A percentile compares a stretch with the other conserved stretches of the same genome.
Evolutionary conservation across 2,113 vertebrate genomes (phyloP).

Genomic region (Acanthisitta chloris): DNA sequence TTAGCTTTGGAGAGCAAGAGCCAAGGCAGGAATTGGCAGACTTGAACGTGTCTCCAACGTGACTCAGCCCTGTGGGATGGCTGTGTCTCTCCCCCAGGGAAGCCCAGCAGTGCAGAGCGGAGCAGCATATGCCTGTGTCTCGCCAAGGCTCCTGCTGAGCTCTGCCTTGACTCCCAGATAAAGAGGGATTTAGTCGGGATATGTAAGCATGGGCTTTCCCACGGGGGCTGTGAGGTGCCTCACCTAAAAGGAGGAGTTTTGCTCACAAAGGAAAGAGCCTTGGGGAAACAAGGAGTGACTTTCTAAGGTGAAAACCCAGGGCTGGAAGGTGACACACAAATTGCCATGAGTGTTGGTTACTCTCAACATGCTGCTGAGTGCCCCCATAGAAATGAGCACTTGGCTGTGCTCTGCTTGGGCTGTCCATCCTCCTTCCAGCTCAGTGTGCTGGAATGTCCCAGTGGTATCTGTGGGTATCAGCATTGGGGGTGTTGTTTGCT

Average conservation of each 20-base stretch:
- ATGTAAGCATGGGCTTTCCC: neutral
- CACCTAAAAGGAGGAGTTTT: neutral
- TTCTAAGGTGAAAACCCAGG: neutral
- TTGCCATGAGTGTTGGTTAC: neutral
- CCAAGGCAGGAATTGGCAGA: neutral
- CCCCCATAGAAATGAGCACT: neutral
- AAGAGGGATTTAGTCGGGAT: neutral
- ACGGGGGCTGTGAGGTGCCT: neutral
- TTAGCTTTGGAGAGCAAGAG: neutral
- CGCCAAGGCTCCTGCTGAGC: neutral
- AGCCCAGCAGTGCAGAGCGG: neutral
- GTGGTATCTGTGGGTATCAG: neutral
- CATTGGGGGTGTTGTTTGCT: accelerated
- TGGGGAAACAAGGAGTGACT: neutral
- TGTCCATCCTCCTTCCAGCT: neutral
- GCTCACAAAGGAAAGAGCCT: neutral
- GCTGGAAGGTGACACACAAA: neutral
- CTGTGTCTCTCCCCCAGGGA: neutral
- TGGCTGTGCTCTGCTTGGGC: neutral
- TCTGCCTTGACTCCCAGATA: neutral
- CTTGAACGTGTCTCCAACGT: accelerated
- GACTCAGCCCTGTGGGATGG: neutral
- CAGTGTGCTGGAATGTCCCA: neutral
- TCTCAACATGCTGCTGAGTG: neutral
- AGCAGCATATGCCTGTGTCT: neutral